phyloP scores from a whole-genome alignment of 1,140 invertebrate species.

The Ceratina australensis region DNA sequence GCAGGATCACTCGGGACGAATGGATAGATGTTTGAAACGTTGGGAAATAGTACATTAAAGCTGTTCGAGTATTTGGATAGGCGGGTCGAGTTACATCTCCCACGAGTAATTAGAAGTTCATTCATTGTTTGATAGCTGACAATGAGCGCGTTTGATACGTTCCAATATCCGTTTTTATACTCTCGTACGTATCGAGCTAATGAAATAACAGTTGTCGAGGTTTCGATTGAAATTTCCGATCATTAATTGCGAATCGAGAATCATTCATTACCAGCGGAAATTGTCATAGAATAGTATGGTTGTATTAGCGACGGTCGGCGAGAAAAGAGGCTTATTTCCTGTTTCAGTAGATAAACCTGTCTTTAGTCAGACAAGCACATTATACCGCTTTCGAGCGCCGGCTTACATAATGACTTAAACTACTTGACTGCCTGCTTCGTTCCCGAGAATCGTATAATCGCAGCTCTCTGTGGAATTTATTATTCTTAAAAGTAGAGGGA shows the following conservation, averaged over 20 bases:
- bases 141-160: not conserved
- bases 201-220: not conserved
- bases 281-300: not conserved
- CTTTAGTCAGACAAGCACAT: conserved; percentile 14
- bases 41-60: too few relatives aligned
- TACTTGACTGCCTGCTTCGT: not conserved
- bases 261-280: not conserved
- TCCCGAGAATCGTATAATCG: not conserved
- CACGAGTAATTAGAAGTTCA: too few relatives aligned
- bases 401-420: not conserved
- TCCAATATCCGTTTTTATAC: not conserved
- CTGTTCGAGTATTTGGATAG: too few relatives aligned
- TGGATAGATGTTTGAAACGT: too few relatives aligned
- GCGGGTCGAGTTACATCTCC: too few relatives aligned
- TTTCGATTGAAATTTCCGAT: conserved; percentile 6
- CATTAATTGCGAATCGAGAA: not conserved
- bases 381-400: not conserved
- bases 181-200: not conserved
- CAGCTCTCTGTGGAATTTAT: not conserved
- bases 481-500: not conserved
- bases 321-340: not conserved
- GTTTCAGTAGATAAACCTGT: conserved; percentile 32
- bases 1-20: not conserved
- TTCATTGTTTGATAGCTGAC: too few relatives aligned
- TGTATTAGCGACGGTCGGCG: not conserved